Base-by-base conservation (phyloP, 2,888 invertebrate genomes). In the Drosophila quasianomalipes region DNA sequence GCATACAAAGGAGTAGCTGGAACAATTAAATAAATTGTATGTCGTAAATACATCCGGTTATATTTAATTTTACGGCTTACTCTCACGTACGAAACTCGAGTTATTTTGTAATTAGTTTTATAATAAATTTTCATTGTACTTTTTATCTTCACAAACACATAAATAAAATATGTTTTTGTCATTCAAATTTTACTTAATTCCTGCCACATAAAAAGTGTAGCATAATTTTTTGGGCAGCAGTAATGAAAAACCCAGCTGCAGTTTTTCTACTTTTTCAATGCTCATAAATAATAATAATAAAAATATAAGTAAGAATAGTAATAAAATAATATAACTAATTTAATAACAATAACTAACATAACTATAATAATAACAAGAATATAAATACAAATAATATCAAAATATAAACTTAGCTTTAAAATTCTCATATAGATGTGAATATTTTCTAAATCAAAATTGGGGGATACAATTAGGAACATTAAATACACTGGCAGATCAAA, bases 221-320 rank as follows among this genome's bases (percentile, higher is more conserved):
- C 47, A 47, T 16, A 47, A 0, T 47, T 47, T 47, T 26, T 9
- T 4, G 0, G 22, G 47, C 47, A 9, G 4, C 16, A 3, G 12
- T 9, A 19, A 39, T 19, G 39, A 3, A 19, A 35, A 37, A 37
- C 1, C 1, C 35, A 16, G 14, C 35, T 35, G 14, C 14, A 35
- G 0, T 35, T 41, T 4, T 4, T 41, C 0, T n/a, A 2, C 3
- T 3, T 22, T 44, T 22, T 22, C 0, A 12, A 22, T 12, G 12
- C 3, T 9, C 4, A 4, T 37, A 16, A 9, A 9, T 2, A 41
- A 10, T 41, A 41, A n/a, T 2, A 41, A 10, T 14, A 1, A 1
- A 3, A 1, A 3, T 22, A 2, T n/a, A 1, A n/a, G 12, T 22
- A 22, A 1, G 7, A 39, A 9, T 9, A 41, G 5, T 4, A 14